Percentiles rank a stretch among this genome's conserved stretches.
Conservation (phyloP, 2,888 invertebrate genomes). For the Parasteatoda lunata region DNA sequence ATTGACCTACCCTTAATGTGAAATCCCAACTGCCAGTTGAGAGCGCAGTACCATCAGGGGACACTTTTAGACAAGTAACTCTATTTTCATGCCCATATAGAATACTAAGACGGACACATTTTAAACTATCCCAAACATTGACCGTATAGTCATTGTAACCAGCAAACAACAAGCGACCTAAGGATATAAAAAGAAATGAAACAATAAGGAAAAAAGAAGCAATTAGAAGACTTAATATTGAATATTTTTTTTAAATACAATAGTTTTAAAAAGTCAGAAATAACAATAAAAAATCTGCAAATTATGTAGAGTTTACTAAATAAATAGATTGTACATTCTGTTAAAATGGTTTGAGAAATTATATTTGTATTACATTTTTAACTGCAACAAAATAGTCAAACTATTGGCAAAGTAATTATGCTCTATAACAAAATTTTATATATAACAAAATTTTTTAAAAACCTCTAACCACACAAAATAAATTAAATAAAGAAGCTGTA, state of each 20-base stretch:
- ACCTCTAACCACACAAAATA: too few species aligned
- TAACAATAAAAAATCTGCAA: too few species aligned
- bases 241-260: background rate
- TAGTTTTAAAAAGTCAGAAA: too few species aligned
- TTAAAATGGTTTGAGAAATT: too few species aligned
- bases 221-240: background rate
- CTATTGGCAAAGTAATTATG: too few species aligned
- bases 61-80: constrained; percentile 91
- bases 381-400: too few species aligned
- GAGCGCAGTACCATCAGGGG: constrained; percentile 97
- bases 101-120: constrained; percentile 90
- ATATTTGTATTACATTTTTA: too few species aligned
- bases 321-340: too few species aligned
- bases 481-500: too few species aligned
- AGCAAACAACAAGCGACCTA: constrained; percentile 94
- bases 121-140: constrained; percentile 98
- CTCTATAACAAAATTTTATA: too few species aligned
- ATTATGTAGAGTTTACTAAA: too few species aligned
- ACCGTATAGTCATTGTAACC: constrained; percentile 99
- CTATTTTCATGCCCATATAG: constrained; percentile 97
- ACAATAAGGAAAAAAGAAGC: background rate
- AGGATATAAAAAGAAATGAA: background rate
- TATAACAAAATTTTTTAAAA: too few species aligned
- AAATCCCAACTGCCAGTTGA: constrained; percentile 98
- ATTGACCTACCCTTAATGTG: constrained; percentile 83